Base-by-base conservation (phyloP, 2,888 invertebrate species). In the Chironomus tentans region DNA sequence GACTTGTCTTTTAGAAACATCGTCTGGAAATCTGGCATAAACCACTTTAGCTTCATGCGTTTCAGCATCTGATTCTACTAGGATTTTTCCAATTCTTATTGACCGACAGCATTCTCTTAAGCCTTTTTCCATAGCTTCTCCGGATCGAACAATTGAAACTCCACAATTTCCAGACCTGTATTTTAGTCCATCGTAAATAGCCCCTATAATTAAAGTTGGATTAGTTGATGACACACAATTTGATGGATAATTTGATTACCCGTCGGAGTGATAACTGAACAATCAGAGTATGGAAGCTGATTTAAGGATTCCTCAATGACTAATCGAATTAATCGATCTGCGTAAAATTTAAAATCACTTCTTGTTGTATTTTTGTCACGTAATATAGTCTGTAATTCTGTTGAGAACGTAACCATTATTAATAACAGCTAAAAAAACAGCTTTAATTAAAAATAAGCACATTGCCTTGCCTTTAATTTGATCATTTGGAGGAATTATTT, bases 121-220 rank as follows among this genome's bases (percentile, higher is more conserved):
- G 4, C 95, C 95, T 85, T 92, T 92, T 83, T 97, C 97, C 97
- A 97, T 97, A n/a, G 96, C 96, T 82, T 97, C 97, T 48, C 94
- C 94, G 38, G 93, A 93, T 76, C 94, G 87, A 68, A 99, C 97
- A 81, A 99, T 97, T 77, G 97, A 97, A 6, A 99, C 98, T 2
- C 99, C 99, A 83, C 98, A 99, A 84, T 99, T 99, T 22, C 98
- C 98, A 47, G 97, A 95, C 76, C 95, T 92, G 86, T 97, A 99
- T 81, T 93, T 93, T 0, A 99, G 86, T 0, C 99, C 99, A 80
- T 95, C 89, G 82, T 98, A 98, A 56, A 89, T 85, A 10, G 92
- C 92, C 72, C 94, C 93, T 28, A 28, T n/a, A n/a, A n/a, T n/a
- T n/a, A n/a, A n/a, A n/a, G n/a, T n/a, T n/a, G n/a, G n/a, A n/a